phyloP scores from a whole-genome alignment of 2,888 invertebrate genomes.

The Tipula confusa region DNA sequence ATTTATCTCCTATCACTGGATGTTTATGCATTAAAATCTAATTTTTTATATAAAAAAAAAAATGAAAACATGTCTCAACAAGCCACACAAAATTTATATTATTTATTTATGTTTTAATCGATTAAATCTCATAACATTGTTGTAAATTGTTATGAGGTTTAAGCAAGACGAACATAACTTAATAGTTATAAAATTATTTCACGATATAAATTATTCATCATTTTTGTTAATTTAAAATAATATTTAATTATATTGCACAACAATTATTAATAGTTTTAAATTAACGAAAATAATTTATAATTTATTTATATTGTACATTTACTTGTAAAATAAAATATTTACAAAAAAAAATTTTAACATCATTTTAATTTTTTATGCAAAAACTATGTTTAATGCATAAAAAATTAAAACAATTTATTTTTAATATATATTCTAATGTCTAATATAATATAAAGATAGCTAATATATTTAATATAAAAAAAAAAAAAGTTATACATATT shows the following conservation, averaged over 20 bases:
- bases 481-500: neutral
- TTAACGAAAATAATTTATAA: neutral
- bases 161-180: neutral
- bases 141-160: neutral
- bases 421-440: neutral
- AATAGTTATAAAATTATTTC: neutral
- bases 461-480: neutral
- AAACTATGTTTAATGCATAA: neutral
- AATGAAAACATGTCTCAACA: neutral
- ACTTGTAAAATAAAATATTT: neutral
- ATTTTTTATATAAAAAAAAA: neutral
- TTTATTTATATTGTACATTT: neutral
- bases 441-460: no score
- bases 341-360: neutral
- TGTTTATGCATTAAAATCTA: neutral
- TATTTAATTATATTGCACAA: constrained; percentile 8
- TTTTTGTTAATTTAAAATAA: neutral
- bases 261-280: neutral
- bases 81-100: neutral
- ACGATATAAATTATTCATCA: neutral
- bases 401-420: neutral
- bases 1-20: constrained; percentile 12
- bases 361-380: neutral
- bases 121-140: neutral
- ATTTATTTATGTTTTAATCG: neutral